Conservation (phyloP, 2,113 vertebrate genomes). For the Cacatua alba region DNA sequence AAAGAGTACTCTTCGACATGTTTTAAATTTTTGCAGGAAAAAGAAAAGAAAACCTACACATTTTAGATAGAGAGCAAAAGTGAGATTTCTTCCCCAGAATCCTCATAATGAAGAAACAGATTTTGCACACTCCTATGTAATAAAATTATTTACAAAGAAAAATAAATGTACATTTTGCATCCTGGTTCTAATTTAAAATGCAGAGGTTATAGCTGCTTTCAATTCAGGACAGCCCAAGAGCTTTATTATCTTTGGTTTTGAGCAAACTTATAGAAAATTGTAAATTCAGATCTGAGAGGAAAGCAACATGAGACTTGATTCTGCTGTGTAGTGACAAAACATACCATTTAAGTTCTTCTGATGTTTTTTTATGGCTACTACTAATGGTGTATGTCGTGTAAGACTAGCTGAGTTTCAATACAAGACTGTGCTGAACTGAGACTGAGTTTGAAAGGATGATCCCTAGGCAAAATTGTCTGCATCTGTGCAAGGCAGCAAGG, state of each 20-base stretch:
- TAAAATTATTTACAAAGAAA: not conserved
- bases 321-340: not conserved
- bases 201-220: not conserved
- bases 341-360: not conserved
- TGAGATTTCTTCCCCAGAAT: not conserved
- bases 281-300: not conserved
- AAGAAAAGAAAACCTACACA: not conserved
- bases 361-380: not conserved
- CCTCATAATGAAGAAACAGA: not conserved
- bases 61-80: not conserved
- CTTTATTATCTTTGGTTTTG: not conserved
- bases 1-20: not conserved
- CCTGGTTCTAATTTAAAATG: not conserved
- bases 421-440: not conserved
- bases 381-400: not conserved
- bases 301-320: not conserved
- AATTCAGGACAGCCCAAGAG: not conserved
- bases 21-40: slow-evolving; percentile 14
- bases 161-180: not conserved
- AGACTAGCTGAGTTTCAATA: not conserved
- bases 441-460: not conserved
- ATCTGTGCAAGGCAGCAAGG: not conserved
- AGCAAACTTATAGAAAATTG: not conserved
- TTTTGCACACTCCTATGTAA: not conserved
- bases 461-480: not conserved